These are phyloP conservation scores for Oreohelix idahoensis DNA, from an alignment of 1,140 invertebrate species.

Conservation along the genomic window DNA sequence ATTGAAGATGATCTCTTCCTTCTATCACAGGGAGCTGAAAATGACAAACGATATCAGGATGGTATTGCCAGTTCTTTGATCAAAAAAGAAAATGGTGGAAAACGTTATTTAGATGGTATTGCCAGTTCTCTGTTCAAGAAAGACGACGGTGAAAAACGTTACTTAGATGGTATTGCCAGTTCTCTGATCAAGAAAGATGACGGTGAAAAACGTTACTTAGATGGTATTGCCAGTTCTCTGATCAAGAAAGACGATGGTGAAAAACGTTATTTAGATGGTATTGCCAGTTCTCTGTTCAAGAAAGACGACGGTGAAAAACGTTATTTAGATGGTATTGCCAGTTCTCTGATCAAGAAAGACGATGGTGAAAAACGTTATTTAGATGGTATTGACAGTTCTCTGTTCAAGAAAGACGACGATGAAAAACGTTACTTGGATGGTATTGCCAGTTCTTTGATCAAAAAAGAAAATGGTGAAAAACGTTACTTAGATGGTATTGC, in stretches of 20 bases:
- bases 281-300: not conserved
- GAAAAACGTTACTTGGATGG: conserved; percentile 6
- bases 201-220: not conserved
- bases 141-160: not conserved
- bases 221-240: not conserved
- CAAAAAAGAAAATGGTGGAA: not conserved
- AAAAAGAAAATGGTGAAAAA: not conserved
- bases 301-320: conserved; percentile 2
- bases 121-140: not conserved
- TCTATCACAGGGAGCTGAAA: not conserved
- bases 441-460: conserved; percentile 3
- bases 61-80: not conserved
- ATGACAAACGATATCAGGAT: not conserved
- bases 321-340: not conserved
- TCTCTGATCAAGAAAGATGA: not conserved
- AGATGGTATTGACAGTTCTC: not conserved
- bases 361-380: not conserved
- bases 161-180: not conserved
- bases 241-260: not conserved
- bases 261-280: not conserved
- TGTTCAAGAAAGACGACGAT: not conserved
- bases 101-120: conserved; percentile 2
- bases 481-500: not conserved
- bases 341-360: not conserved
- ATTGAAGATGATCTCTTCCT: not conserved